Evolutionary conservation across 2,113 vertebrate species (phyloP).

Genomic region (Hemibagrus wyckioides): DNA sequence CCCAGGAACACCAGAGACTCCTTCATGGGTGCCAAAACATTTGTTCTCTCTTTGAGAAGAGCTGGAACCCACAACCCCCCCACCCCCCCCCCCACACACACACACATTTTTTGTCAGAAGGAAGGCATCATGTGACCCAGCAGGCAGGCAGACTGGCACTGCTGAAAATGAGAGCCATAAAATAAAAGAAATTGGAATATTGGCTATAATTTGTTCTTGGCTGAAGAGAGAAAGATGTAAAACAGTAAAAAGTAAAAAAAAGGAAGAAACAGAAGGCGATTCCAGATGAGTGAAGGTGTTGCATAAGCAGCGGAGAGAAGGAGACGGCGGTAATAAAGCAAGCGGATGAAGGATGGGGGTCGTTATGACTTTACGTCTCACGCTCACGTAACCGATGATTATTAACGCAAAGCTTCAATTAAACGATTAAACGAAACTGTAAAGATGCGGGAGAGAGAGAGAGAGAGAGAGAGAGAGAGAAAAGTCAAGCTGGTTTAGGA

Average conservation of each 20-base stretch:
- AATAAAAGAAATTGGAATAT: constrained; percentile 16
- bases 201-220: constrained; percentile 29
- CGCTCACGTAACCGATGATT: constrained; percentile 14
- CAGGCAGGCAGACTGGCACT: not conserved
- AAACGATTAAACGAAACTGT: constrained; percentile 21
- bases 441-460: not conserved
- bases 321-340: constrained; percentile 15
- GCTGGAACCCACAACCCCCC: not conserved
- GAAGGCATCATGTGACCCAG: not conserved
- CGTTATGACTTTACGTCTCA: not conserved
- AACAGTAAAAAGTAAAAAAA: not conserved
- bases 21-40: constrained; percentile 2
- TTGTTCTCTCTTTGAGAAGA: not conserved
- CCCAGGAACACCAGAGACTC: not conserved
- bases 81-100: not conserved
- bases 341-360: not conserved
- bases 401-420: constrained; percentile 36
- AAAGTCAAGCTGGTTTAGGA: not conserved
- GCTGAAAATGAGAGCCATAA: not conserved
- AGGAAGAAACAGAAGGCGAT: not conserved
- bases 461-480: not conserved
- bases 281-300: constrained; percentile 24
- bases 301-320: not conserved
- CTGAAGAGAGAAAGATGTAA: constrained; percentile 13
- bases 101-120: not conserved